Percentiles rank a stretch among this genome's conserved stretches.
Evolutionary conservation across 2,797 vertebrate species (phyloP).

Genomic region (Brachymystax lenok): DNA sequence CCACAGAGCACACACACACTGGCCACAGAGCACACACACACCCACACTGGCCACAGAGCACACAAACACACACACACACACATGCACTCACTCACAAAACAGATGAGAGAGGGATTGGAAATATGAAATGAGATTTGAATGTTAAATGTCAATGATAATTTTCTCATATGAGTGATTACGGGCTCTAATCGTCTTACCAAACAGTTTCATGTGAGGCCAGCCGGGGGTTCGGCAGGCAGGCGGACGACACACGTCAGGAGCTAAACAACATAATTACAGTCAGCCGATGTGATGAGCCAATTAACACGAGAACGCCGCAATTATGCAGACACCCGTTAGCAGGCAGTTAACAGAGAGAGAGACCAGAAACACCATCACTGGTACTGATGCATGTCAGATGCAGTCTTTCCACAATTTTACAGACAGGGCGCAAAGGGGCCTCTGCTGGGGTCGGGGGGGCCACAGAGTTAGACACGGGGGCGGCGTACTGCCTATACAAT

Average conservation of each 20-base stretch:
- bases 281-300: constrained; percentile 48
- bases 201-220: background rate
- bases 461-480: no score
- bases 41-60: background rate
- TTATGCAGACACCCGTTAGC: constrained; percentile 46
- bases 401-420: background rate
- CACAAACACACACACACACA: constrained; percentile 2
- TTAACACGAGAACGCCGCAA: constrained; percentile 46
- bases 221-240: background rate
- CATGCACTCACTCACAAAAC: background rate
- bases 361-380: constrained; percentile 20
- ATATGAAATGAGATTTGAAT: constrained; percentile 1
- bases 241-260: no score
- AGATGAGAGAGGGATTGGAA: background rate
- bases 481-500: background rate
- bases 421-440: background rate
- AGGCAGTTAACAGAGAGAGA: no score
- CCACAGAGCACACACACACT: background rate
- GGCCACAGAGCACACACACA: background rate
- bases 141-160: constrained; percentile 3
- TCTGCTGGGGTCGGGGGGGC: no score
- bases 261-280: constrained; percentile 46
- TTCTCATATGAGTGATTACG: background rate
- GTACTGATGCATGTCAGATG: background rate
- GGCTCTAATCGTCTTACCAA: constrained; percentile 3